phyloP scores from a whole-genome alignment of 2,113 vertebrate genomes.

The Elephas maximus region DNA sequence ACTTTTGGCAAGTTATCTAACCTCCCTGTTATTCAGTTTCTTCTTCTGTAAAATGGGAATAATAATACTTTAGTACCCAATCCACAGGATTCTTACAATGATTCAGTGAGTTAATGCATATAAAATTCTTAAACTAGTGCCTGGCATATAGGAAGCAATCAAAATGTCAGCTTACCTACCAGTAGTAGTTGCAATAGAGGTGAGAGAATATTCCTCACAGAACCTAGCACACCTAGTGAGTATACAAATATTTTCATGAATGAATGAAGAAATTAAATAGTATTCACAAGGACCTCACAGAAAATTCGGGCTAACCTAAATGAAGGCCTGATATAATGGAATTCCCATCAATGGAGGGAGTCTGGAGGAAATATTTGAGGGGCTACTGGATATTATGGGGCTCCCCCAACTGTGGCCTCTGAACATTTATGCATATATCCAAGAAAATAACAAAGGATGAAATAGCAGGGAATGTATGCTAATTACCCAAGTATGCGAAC shows the following conservation, averaged over 20 bases:
- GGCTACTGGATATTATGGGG: not conserved
- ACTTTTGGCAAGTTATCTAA: not conserved
- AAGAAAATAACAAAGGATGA: not conserved
- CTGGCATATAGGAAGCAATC: not conserved
- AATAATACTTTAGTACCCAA: not conserved
- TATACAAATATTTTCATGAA: not conserved
- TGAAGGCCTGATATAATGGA: not conserved
- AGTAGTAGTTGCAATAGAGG: not conserved
- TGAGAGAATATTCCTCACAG: not conserved
- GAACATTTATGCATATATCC: not conserved
- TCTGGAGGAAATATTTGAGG: not conserved
- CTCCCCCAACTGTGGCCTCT: not conserved
- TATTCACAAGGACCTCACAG: not conserved
- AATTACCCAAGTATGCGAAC: conserved; percentile 9
- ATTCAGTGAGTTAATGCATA: not conserved
- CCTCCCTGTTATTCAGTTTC: not conserved
- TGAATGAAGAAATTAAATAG: not conserved
- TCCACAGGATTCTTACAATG: not conserved
- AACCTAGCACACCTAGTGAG: not conserved
- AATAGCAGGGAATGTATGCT: not conserved
- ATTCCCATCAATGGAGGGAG: not conserved
- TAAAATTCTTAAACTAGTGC: not conserved
- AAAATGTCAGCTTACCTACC: not conserved
- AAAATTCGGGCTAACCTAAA: not conserved
- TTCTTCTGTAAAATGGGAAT: not conserved